Conservation (phyloP, 2,888 invertebrate genomes). For the Lysandra coridon region DNA sequence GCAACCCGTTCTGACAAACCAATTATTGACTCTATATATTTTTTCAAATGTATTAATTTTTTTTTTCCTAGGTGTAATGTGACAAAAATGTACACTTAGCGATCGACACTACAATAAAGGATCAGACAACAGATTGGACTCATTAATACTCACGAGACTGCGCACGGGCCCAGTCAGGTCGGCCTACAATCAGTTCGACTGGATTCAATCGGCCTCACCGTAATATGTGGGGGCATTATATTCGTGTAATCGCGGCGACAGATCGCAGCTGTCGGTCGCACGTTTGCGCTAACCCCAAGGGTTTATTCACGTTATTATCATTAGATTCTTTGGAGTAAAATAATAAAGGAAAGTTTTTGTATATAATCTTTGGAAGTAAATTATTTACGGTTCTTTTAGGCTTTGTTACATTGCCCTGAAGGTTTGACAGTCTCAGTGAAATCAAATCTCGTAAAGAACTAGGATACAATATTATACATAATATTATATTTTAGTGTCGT, state of each 20-base stretch:
- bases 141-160: no score
- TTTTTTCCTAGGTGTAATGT: not conserved
- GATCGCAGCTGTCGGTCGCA: not conserved
- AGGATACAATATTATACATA: not conserved
- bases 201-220: no score
- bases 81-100: no score
- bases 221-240: no score
- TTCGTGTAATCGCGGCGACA: no score
- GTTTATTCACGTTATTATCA: not conserved
- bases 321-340: not conserved
- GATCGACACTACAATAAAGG: no score
- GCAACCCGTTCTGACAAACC: slow-evolving; percentile 3
- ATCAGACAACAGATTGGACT: no score
- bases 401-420: not conserved
- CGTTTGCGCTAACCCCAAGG: not conserved
- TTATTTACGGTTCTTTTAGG: not conserved
- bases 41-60: not conserved
- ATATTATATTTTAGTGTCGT: no score
- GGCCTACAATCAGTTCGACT: no score
- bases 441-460: not conserved
- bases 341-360: not conserved
- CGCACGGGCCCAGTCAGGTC: no score
- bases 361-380: not conserved
- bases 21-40: not conserved
- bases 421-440: not conserved